These are phyloP conservation scores for Xenopus laevis DNA, from an alignment of 2,113 vertebrate genomes.

Conservation along the genomic window DNA sequence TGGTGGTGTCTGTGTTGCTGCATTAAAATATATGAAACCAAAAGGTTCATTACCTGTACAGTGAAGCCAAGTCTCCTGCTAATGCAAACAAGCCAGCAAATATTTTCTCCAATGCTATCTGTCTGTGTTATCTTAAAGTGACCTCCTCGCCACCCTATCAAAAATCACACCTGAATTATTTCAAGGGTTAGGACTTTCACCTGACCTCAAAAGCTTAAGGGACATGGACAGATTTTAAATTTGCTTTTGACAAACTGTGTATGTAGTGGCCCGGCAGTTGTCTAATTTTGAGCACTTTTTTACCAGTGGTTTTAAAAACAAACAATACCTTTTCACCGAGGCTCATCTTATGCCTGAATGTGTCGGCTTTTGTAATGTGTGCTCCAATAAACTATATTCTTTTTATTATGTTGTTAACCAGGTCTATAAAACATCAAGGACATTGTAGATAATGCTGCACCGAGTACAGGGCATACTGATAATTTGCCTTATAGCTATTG, in stretches of 20 bases:
- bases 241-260: conserved; percentile 30
- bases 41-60: conserved; percentile 45
- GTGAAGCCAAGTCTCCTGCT: conserved; percentile 30
- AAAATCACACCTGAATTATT: conserved; percentile 35
- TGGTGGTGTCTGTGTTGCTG: conserved; percentile 1
- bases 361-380: conserved; percentile 21
- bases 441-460: conserved; percentile 16
- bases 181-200: conserved; percentile 40
- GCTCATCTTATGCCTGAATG: neutral
- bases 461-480: conserved; percentile 29
- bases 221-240: conserved; percentile 36
- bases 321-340: neutral
- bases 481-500: conserved; percentile 43
- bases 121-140: conserved; percentile 35
- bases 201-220: conserved; percentile 20
- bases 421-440: conserved; percentile 35
- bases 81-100: conserved; percentile 45
- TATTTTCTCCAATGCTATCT: conserved; percentile 37
- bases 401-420: conserved; percentile 40
- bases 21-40: conserved; percentile 10
- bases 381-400: conserved; percentile 28
- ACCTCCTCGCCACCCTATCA: conserved; percentile 38
- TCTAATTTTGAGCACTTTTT: neutral
- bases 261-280: conserved; percentile 18
- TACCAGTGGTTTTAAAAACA: neutral